A percentile compares a stretch with the other conserved stretches of the same genome.
phyloP scores from a whole-genome alignment of 2,888 invertebrate genomes.

The Buathra laborator region DNA sequence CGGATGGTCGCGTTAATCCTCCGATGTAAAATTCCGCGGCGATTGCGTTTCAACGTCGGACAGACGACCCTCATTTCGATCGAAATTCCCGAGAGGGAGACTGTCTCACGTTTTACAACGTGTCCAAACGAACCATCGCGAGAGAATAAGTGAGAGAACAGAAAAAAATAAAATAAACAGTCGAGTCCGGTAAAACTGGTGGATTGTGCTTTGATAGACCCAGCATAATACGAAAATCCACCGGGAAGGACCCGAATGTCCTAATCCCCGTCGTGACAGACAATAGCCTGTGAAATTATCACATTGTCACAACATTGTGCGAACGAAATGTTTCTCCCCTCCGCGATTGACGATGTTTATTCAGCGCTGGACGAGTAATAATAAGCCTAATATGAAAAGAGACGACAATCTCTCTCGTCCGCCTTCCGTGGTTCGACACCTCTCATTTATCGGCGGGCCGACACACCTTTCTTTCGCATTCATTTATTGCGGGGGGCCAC shows the following conservation, averaged over 20 bases:
- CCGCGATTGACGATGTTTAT: neutral
- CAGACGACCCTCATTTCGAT: conserved; percentile 28
- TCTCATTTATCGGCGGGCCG: conserved; percentile 12
- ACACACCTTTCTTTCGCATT: conserved; percentile 10
- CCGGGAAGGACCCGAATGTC: conserved; percentile 37
- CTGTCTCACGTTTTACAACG: conserved; percentile 38
- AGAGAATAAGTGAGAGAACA: neutral
- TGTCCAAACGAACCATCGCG: conserved; percentile 27
- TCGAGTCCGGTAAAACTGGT: conserved; percentile 27
- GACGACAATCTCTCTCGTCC: neutral
- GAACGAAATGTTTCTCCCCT: conserved; percentile 13
- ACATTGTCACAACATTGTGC: conserved; percentile 68
- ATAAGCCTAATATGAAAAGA: conserved; percentile 20
- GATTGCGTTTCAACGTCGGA: conserved; percentile 35
- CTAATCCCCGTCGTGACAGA: conserved; percentile 70
- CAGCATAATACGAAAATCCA: conserved; percentile 36
- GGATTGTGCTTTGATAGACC: conserved; percentile 17
- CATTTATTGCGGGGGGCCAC: conserved; percentile 57
- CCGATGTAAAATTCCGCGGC: conserved; percentile 47
- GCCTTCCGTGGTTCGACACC: conserved; percentile 32
- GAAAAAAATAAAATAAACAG: neutral
- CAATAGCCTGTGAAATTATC: conserved; percentile 75
- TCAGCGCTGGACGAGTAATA: neutral
- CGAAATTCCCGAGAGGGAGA: conserved; percentile 17
- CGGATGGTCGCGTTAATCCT: conserved; percentile 55